Evolutionary conservation across 1,140 invertebrate species (phyloP).

Genomic region (Dendrolimus kikuchii): DNA sequence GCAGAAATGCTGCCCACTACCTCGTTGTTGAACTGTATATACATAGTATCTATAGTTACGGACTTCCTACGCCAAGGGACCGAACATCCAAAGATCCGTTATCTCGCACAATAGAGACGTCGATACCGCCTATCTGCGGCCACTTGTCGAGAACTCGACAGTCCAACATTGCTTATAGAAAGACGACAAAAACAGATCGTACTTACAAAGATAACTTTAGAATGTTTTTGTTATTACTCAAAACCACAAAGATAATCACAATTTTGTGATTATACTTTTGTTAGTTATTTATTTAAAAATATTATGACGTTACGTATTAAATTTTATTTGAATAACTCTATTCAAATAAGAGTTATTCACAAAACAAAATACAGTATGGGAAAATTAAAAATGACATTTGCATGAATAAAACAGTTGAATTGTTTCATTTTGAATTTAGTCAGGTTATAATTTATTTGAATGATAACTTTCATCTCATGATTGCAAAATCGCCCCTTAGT

Average conservation of each 20-base stretch:
- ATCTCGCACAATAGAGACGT: constrained; percentile 26
- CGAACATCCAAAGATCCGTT: constrained; percentile 16
- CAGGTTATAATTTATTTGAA: too few relatives aligned
- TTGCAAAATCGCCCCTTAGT: too few relatives aligned
- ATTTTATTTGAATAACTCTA: background rate
- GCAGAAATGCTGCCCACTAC: too few relatives aligned
- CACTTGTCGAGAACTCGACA: constrained; percentile 10
- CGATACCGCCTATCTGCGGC: constrained; percentile 23
- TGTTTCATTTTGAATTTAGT: too few relatives aligned
- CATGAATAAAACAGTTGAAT: too few relatives aligned
- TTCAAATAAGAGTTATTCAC: too few relatives aligned
- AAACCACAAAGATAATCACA: background rate
- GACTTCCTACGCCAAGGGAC: constrained; percentile 2
- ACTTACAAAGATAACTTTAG: constrained; percentile 12
- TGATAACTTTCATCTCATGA: too few relatives aligned
- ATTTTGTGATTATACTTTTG: too few relatives aligned
- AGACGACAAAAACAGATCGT: constrained; percentile 25
- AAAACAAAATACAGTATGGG: too few relatives aligned
- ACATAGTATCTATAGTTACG: too few relatives aligned
- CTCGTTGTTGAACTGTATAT: too few relatives aligned
- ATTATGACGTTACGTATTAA: constrained; percentile 5
- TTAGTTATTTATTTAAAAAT: background rate
- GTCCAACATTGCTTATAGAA: constrained; percentile 13
- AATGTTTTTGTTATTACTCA: constrained; percentile 16
- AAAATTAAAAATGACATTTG: too few relatives aligned